Evolutionary conservation across 2,888 invertebrate genomes (phyloP), one percentile per base, ranked within the genome.

Genomic region (Chrysolina haemoptera): DNA sequence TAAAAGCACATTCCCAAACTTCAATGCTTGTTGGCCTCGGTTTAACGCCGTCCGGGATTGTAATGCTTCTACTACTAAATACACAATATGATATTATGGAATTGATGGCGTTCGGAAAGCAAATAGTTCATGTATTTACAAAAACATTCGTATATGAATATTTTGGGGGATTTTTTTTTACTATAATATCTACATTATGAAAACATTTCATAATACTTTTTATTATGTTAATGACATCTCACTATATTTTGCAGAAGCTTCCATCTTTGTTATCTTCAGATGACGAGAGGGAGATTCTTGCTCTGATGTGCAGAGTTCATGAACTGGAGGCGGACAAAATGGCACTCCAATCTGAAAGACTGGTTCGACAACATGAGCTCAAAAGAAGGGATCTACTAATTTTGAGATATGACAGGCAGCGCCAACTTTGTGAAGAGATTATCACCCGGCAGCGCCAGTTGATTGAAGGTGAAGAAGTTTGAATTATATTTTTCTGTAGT

Each of bases 241-340:
- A 8, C 27, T 46, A 46, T 20, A 12, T 46, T n/a, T 81, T 85
- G 0, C 85, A 95, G 96, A 95, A 95, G 89, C 89, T 98, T 74
- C 96, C 97, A 4, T 94, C 94, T 68, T 91, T 94, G 70, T 93
- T 97, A 69, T 95, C 93, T 84, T 95, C 95, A 76, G 95, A 96
- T 68, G 96, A 98, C 79, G 98, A 98, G 88, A 91, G 95, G 55
- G 98, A 98, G 86, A 92, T 98, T 71, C 88, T 96, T 73, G 93
- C 95, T 22, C 89, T 98, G 65, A 93, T 98, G 86, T 95, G 97
- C 84, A 92, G 96, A 79, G 97, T 98, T 50, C 98, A 98, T 86
- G 96, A 97, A 88, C 90, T 98, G 71, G 98, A 98, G 88, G 97
- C 98, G 0, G 96, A 97, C 87, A 98, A 97, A 89, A 93, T 96